A percentile compares a stretch with the other conserved stretches of the same genome.
These are phyloP conservation scores for Stegana nigrithorax DNA, from an alignment of 2,888 invertebrate species.

Conservation along the genomic window DNA sequence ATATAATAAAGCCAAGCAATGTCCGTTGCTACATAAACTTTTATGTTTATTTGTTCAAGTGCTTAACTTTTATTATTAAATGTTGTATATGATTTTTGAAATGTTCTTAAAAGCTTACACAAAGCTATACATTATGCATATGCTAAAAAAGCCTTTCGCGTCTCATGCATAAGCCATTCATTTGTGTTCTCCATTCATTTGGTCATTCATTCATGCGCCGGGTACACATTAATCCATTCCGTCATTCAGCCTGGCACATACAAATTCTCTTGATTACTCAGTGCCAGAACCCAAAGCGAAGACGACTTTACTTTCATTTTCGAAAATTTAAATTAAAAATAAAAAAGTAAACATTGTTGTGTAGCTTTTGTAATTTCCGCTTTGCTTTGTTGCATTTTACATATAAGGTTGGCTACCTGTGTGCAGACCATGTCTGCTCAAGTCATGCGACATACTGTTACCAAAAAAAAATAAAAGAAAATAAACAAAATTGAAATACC, in stretches of 20 bases:
- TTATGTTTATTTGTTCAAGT: too few relatives aligned
- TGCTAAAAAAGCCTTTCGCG: not conserved
- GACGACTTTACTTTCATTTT: slow-evolving; percentile 14
- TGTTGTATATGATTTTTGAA: not conserved
- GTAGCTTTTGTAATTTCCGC: slow-evolving; percentile 11
- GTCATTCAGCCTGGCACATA: too few relatives aligned
- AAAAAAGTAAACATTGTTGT: too few relatives aligned
- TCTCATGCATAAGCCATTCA: too few relatives aligned
- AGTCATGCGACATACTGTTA: not conserved
- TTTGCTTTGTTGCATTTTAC: not conserved
- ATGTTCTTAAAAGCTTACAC: not conserved
- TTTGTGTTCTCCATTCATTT: too few relatives aligned
- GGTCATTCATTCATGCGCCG: not conserved
- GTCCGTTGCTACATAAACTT: too few relatives aligned
- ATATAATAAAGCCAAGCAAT: too few relatives aligned
- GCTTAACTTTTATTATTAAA: not conserved
- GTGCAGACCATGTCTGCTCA: not conserved
- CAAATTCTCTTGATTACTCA: not conserved
- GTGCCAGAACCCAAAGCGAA: not conserved
- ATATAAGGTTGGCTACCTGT: not conserved
- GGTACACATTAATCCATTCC: not conserved
- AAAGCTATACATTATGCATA: not conserved
- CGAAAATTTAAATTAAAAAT: slow-evolving; percentile 5
- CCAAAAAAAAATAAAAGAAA: not conserved
- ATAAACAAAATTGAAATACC: not conserved